Conservation (phyloP, 2,113 vertebrate genomes). For the Psophia crepitans region DNA sequence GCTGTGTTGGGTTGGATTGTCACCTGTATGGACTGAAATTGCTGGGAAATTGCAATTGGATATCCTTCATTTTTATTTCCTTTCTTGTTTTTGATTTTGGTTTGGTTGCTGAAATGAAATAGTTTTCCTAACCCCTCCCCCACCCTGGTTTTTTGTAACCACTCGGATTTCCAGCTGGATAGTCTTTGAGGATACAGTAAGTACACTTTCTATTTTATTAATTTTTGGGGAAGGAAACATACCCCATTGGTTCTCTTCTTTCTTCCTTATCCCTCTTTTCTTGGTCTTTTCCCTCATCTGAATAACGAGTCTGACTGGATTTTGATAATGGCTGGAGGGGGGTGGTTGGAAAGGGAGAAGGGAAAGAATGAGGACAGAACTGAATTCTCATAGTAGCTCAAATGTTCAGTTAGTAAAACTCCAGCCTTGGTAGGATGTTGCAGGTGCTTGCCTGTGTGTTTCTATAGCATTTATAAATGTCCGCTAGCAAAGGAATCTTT, state of each 20-base stretch:
- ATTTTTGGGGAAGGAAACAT: neutral
- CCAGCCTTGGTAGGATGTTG: neutral
- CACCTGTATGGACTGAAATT: slow-evolving; percentile 73
- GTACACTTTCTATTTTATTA: slow-evolving; percentile 57
- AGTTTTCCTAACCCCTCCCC: slow-evolving; percentile 40
- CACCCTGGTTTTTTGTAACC: slow-evolving; percentile 27
- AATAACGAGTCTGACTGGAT: neutral
- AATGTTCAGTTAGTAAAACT: neutral
- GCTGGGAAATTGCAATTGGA: slow-evolving; percentile 84
- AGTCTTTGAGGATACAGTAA: slow-evolving; percentile 75
- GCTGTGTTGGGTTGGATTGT: slow-evolving; percentile 72
- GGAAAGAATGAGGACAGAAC: neutral
- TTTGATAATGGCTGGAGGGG: neutral
- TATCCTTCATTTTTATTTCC: slow-evolving; percentile 67
- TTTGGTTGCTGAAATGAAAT: slow-evolving; percentile 66
- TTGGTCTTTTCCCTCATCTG: neutral
- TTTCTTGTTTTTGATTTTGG: slow-evolving; percentile 58
- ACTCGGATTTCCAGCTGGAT: slow-evolving; percentile 75
- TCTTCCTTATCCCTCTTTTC: neutral
- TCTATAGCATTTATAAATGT: slow-evolving; percentile 2
- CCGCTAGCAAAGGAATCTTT: neutral
- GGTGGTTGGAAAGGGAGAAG: neutral
- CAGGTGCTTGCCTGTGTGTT: slow-evolving; percentile 2
- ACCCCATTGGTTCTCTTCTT: neutral
- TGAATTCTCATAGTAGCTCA: neutral